phyloP scores from a whole-genome alignment of 2,888 invertebrate genomes.

The Apocheima hispidaria region DNA sequence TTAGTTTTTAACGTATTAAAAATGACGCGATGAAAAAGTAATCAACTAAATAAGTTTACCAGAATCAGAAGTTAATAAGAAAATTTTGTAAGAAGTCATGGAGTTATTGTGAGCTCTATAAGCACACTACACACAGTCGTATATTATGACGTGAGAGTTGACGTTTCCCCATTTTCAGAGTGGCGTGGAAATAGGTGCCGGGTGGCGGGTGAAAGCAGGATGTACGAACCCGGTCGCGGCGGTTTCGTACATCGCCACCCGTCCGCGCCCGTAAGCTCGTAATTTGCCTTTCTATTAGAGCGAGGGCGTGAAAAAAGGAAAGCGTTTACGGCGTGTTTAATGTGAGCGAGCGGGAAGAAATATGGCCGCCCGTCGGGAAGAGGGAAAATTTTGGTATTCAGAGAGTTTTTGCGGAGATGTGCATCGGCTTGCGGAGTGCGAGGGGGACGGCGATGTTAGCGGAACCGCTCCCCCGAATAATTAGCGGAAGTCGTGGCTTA shows the following conservation, averaged over 20 bases:
- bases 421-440: constrained; percentile 78
- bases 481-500: constrained; percentile 86
- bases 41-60: too few relatives aligned
- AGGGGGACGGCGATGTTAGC: constrained; percentile 75
- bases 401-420: constrained; percentile 84
- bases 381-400: constrained; percentile 86
- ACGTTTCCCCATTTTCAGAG: constrained; percentile 79
- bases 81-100: neutral
- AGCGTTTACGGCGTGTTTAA: constrained; percentile 86
- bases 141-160: constrained; percentile 79
- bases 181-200: constrained; percentile 65
- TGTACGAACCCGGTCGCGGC: constrained; percentile 69
- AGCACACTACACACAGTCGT: constrained; percentile 59
- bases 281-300: constrained; percentile 87
- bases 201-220: constrained; percentile 70
- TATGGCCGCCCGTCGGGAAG: constrained; percentile 82
- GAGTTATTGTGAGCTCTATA: constrained; percentile 43
- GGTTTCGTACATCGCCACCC: constrained; percentile 86
- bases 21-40: too few relatives aligned
- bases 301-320: constrained; percentile 87
- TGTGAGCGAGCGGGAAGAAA: constrained; percentile 86
- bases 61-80: too few relatives aligned
- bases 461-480: constrained; percentile 79
- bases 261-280: constrained; percentile 86
- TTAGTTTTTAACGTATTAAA: too few relatives aligned